Evolutionary conservation across 2,888 invertebrate genomes (phyloP), one percentile per base, ranked within the genome.

Genomic region (Syritta pipiens): DNA sequence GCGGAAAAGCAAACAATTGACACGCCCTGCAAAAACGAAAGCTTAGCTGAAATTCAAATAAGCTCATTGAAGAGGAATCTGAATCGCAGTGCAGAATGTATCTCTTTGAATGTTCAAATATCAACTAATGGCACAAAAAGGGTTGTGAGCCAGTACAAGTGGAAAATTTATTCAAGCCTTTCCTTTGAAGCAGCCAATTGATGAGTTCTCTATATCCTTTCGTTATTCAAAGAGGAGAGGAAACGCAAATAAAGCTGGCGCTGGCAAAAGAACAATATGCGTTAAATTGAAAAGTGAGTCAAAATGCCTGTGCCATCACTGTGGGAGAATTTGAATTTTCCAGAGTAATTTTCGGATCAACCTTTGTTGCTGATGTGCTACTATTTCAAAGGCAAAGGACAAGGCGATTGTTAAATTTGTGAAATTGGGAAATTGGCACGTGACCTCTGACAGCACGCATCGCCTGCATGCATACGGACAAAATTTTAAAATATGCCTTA

Each of bases 111-210:
- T 72, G 72, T 9, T 68, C 55, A 68, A 79, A 79, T 67, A 57
- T 69, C 72, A 67, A 32, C 53, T 62, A 68, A 77, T 65, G 32
- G 68, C 35, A 74, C 74, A 48, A 79, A 79, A 79, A 77, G 79
- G 79, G 79, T 79, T 79, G 79, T 68, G 37, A 57, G 42, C 30
- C 60, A 74, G 60, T 72, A 79, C 62, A 68, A 79, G 79, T 79
- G 79, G 79, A 79, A 79, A 79, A 79, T 79, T 79, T 79, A 79
- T 79, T 74, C 79, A 79, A 79, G 79, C 79, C 79, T 79, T 79
- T 74, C 67, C 74, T 79, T 79, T 79, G 79, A 79, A 79, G n/a
- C n/a, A n/a, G 79, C 67, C 74, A 79, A 79, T 62, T 74, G 74
- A 79, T 68, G 60, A 74, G 55, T 59, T 62, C 48, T 9, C 35